Base-by-base conservation (phyloP, 2,888 invertebrate species). In the Shargacucullia verbasci region DNA sequence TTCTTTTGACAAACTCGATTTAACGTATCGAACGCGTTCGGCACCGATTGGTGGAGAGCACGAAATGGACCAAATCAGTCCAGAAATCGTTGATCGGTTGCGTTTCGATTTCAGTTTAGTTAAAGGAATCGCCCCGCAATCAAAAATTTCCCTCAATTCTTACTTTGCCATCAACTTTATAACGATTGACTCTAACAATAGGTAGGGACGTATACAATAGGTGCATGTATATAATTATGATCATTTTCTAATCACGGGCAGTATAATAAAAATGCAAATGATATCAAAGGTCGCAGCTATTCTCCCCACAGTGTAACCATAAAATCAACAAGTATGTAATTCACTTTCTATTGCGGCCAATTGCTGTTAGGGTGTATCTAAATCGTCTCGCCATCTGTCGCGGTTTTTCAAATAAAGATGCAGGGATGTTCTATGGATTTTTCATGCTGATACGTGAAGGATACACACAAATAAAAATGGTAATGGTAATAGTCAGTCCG, bases 331-430 rank as follows among this genome's bases (percentile, higher is more conserved):
- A 73, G 61, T 73, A 63, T 75, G 67, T 78, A 79, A 80, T 80
- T 74, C 65, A 59, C 43, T 73, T 76, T 81, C 65, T 78, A 80
- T 82, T 76, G 81, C 69, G 67, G 72, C 71, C 75, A 77, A 80
- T 78, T 70, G 76, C 33, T 63, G 59, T 65, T 66, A 65, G 69
- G 72, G 64, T 66, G 63, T 61, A 47, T 49, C 73, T 72, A 54
- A 82, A 84, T 81, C 72, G 65, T 58, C 49, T 40, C 14, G 37
- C 73, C 83, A 84, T 83, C 83, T 84, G 83, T 75, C 78, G 62
- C 41, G 46, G 41, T 70, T 68, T 56, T 31, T 49, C 31, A 37
- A 39, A 8, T 20, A 20, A 20, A 20, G 20, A 29, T 20, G 10
- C 12, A 12, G 15, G 29, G 29, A 29, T 29, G 39, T 37, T 14